Evolutionary conservation across 2,888 invertebrate species (phyloP).

Genomic region (Myopa tessellatipennis): DNA sequence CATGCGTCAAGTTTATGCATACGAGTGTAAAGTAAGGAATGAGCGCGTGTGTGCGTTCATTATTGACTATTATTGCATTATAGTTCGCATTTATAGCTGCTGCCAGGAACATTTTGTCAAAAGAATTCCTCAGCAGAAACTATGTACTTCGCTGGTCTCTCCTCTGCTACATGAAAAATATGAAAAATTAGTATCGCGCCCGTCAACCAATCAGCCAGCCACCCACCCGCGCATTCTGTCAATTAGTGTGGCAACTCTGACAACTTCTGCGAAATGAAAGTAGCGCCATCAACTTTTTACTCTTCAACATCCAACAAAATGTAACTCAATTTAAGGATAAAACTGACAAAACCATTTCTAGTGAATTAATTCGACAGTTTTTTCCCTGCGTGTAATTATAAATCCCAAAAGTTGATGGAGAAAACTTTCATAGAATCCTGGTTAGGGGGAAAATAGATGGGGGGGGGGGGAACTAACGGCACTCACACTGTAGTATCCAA

Average conservation of each 20-base stretch:
- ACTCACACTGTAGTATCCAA: slow-evolving; percentile 65
- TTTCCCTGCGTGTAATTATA: too few species aligned
- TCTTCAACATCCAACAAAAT: neutral
- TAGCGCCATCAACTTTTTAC: neutral
- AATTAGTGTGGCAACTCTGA: slow-evolving; percentile 1
- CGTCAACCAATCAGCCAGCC: neutral
- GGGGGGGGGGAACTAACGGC: slow-evolving; percentile 1
- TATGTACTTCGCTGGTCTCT: too few species aligned
- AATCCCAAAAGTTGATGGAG: too few species aligned
- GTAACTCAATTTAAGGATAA: neutral
- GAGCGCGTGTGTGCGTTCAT: slow-evolving; percentile 22
- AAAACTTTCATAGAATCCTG: too few species aligned
- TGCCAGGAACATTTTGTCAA: neutral
- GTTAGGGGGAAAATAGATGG: too few species aligned
- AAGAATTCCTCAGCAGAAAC: slow-evolving; percentile 6
- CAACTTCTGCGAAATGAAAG: neutral
- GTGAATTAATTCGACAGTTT: neutral
- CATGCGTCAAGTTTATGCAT: neutral
- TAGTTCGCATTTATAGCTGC: neutral
- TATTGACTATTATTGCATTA: slow-evolving; percentile 39
- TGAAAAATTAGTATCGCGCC: neutral
- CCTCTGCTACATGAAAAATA: neutral
- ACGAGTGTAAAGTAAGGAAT: neutral
- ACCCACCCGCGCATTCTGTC: neutral
- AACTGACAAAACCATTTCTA: neutral